Conservation (phyloP, 2,888 invertebrate genomes). For the Spisula subtruncata region DNA sequence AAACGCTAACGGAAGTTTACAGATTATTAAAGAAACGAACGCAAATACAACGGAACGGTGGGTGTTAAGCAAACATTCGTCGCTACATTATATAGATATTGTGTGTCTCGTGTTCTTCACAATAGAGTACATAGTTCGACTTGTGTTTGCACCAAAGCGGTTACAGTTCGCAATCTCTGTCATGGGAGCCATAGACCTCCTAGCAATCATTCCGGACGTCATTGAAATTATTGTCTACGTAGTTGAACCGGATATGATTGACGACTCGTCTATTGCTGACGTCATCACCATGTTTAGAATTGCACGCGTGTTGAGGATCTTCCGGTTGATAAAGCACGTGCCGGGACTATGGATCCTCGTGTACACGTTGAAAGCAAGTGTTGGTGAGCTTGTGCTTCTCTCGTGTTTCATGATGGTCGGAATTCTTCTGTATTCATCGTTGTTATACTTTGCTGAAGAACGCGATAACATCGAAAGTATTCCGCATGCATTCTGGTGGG, state of each 20-base stretch:
- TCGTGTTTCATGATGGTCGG: slow-evolving; percentile 83
- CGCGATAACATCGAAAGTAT: slow-evolving; percentile 78
- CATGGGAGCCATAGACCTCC: slow-evolving; percentile 71
- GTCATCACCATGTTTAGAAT: slow-evolving; percentile 78
- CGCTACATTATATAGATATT: slow-evolving; percentile 66
- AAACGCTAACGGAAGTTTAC: not conserved
- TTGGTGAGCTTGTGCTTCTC: slow-evolving; percentile 83
- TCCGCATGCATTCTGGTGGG: slow-evolving; percentile 85
- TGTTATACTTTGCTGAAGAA: slow-evolving; percentile 84
- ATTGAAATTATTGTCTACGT: slow-evolving; percentile 77
- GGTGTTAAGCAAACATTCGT: slow-evolving; percentile 59
- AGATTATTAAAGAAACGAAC: not conserved
- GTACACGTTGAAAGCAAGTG: slow-evolving; percentile 83
- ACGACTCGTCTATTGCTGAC: slow-evolving; percentile 58
- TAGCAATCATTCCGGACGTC: slow-evolving; percentile 81
- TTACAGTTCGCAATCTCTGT: slow-evolving; percentile 64
- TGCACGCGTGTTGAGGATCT: slow-evolving; percentile 81
- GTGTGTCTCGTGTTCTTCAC: slow-evolving; percentile 74
- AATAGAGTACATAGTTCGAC: slow-evolving; percentile 65
- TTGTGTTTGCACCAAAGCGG: slow-evolving; percentile 62
- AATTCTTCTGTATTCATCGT: slow-evolving; percentile 84
- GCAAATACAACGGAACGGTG: not conserved
- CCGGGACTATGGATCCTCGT: slow-evolving; percentile 84
- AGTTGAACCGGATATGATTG: slow-evolving; percentile 60
- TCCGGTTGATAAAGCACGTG: slow-evolving; percentile 81